phyloP scores from a whole-genome alignment of 1,140 invertebrate species.

The Latrodectus geometricus region DNA sequence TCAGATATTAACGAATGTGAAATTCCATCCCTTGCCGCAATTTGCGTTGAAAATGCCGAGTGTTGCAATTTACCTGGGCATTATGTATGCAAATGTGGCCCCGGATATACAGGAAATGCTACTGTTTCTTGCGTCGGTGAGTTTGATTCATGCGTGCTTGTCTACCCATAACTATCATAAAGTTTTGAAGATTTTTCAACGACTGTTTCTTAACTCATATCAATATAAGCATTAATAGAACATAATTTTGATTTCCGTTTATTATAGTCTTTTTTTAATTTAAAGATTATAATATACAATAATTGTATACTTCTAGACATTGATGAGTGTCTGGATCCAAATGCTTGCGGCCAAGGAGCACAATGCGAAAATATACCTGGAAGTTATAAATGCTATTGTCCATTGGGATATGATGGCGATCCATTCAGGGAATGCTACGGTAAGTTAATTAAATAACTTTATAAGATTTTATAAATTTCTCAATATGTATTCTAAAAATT shows the following conservation, averaged over 20 bases:
- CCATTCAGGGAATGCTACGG: conserved; percentile 77
- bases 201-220: too few species aligned
- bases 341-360: conserved; percentile 83
- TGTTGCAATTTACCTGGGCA: conserved; percentile 94
- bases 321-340: conserved; percentile 83
- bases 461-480: too few species aligned
- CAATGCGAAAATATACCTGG: conserved; percentile 86
- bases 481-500: too few species aligned
- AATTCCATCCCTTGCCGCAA: conserved; percentile 81
- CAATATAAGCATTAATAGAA: too few species aligned
- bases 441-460: conserved; percentile 63
- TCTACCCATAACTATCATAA: too few species aligned
- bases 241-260: too few species aligned
- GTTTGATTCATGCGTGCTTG: not conserved
- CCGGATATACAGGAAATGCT: conserved; percentile 76
- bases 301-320: conserved; percentile 75
- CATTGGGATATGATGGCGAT: conserved; percentile 85
- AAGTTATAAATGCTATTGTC: conserved; percentile 88
- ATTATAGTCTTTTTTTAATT: too few species aligned
- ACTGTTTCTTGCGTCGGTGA: conserved; percentile 65
- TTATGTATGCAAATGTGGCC: conserved; percentile 92
- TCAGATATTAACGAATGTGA: conserved; percentile 94
- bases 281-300: not conserved
- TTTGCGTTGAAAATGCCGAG: conserved; percentile 91
- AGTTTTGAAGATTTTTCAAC: too few species aligned